Base-by-base conservation (phyloP, 1,140 invertebrate genomes). In the Calliopsis andreniformis region DNA sequence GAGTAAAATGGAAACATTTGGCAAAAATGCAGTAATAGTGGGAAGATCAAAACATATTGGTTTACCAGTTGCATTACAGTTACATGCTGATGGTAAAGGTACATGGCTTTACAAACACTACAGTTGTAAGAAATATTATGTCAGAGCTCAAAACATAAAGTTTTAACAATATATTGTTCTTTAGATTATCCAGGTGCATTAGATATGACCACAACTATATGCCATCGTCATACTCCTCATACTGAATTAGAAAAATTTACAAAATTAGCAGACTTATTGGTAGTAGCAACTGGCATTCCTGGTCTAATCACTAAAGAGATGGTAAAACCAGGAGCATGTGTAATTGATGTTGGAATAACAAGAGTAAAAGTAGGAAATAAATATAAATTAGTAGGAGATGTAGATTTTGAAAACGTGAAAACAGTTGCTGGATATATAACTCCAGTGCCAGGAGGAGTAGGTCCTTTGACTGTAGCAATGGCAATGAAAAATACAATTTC, bases 1-100 rank as follows among this genome's bases (percentile, higher is more conserved):
- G 89, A 93, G 92, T 62, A 93, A 94, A 71, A 95, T 97, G 76
- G 93, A 96, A 78, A 97, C 96, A 0, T 94, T 95, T 87, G 97
- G 97, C 7, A 96, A 96, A 86, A 97, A 97, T 89, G 96, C 96
- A n/a, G 96, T 98, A 0, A 95, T 98, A 0, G 95, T 97, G 85
- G 97, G 97, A 6, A 92, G 97, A 72, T 98, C 97, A 0, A 98
- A 98, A 90, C 97, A 98, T 92, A 97, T 98, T 49, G 96, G 97
- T 1, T 93, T 98, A 89, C 97, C 97, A 0, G 96, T 97, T 75
- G 96, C 96, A 16, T 94, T 97, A 90, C 91, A 97, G 69, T 86
- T 97, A 49, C 96, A 97, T 87, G 94, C 95, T 14, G 96, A 98
- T 93, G 95, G 95, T 25, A 93, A 92, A 86, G 93, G 94, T 90